Conservation (phyloP, 2,888 invertebrate genomes). For the Tipula vernalis region DNA sequence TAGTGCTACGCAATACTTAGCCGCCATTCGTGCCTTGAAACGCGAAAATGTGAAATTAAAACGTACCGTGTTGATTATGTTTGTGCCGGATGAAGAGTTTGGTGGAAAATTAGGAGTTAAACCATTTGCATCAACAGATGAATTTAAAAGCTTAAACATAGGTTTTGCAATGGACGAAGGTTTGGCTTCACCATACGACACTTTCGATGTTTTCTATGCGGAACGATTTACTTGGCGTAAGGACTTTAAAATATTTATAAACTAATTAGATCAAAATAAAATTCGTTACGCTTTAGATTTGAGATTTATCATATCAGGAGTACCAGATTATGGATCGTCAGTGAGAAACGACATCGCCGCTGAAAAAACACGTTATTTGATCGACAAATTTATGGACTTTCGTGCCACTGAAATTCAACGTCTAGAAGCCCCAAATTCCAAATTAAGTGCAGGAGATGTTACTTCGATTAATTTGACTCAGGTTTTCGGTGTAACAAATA, state of each 20-base stretch:
- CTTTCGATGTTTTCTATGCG: constrained; percentile 47
- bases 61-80: constrained; percentile 58
- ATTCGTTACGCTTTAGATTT: constrained; percentile 37
- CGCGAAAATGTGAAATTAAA: constrained; percentile 40
- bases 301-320: constrained; percentile 52
- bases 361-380: constrained; percentile 50
- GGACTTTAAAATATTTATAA: constrained; percentile 20
- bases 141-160: constrained; percentile 57
- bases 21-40: constrained; percentile 56
- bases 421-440: constrained; percentile 24
- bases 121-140: constrained; percentile 46
- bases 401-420: constrained; percentile 47
- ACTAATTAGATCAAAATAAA: neutral
- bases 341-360: constrained; percentile 56
- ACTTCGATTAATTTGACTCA: constrained; percentile 62
- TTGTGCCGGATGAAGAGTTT: constrained; percentile 66
- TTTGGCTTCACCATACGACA: constrained; percentile 53
- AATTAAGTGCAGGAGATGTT: constrained; percentile 49
- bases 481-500: constrained; percentile 50
- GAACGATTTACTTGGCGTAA: constrained; percentile 60
- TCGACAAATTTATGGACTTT: constrained; percentile 52
- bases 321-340: constrained; percentile 68
- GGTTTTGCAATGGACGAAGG: constrained; percentile 76
- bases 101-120: constrained; percentile 61
- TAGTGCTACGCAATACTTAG: constrained; percentile 66